Conservation (phyloP, 2,113 vertebrate genomes). For the Salvelinus alpinus region DNA sequence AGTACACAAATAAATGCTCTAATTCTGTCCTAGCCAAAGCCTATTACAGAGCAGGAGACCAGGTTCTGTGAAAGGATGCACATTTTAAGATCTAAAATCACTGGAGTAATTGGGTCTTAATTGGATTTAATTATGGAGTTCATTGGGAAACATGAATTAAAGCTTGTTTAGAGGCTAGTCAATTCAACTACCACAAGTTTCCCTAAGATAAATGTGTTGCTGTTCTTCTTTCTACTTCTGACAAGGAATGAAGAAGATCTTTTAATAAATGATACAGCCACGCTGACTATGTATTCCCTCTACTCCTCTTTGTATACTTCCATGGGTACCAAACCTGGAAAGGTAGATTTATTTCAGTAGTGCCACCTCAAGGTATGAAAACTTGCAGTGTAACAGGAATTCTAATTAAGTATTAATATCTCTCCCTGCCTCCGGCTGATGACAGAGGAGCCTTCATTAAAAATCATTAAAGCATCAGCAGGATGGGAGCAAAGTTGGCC, state of each 20-base stretch:
- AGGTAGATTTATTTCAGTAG: slow-evolving; percentile 2
- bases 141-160: slow-evolving; percentile 51
- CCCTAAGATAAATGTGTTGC: slow-evolving; percentile 25
- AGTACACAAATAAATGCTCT: slow-evolving; percentile 50
- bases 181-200: slow-evolving; percentile 25
- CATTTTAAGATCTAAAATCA: slow-evolving; percentile 55
- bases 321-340: slow-evolving; percentile 4
- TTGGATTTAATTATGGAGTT: slow-evolving; percentile 67
- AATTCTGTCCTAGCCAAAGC: slow-evolving; percentile 50
- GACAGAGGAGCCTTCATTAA: slow-evolving; percentile 37
- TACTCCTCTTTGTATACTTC: neutral
- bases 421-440: slow-evolving; percentile 35
- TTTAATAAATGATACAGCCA: neutral
- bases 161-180: slow-evolving; percentile 53
- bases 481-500: slow-evolving; percentile 7
- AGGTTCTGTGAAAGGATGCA: slow-evolving; percentile 51
- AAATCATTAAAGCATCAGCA: slow-evolving; percentile 39
- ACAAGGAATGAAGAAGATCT: neutral
- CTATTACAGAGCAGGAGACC: slow-evolving; percentile 47
- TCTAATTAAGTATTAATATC: slow-evolving; percentile 47
- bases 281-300: neutral
- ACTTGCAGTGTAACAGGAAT: slow-evolving; percentile 30
- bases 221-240: neutral
- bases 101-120: slow-evolving; percentile 60
- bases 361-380: slow-evolving; percentile 33